Conservation (phyloP, 2,888 invertebrate genomes). For the Pharmacophagus antenor region DNA sequence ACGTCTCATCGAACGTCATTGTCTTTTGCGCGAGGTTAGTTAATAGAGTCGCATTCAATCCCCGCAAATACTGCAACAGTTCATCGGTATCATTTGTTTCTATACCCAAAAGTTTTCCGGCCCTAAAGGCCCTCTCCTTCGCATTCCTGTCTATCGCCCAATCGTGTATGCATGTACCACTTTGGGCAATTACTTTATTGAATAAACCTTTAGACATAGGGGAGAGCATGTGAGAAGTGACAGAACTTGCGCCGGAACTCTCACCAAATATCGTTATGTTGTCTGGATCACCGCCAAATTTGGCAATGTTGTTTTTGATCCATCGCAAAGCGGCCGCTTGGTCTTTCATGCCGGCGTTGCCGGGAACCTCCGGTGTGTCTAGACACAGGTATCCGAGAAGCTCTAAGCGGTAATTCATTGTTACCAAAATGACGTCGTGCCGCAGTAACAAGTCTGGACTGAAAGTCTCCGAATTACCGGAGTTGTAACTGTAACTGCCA, state of each 20-base stretch:
- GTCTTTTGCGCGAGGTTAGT: conserved; percentile 44
- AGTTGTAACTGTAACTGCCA: conserved; percentile 60
- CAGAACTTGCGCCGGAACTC: conserved; percentile 62
- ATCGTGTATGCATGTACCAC: conserved; percentile 54
- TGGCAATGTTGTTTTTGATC: conserved; percentile 54
- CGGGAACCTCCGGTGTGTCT: conserved; percentile 56
- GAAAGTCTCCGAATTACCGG: conserved; percentile 52
- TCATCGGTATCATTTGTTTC: conserved; percentile 49
- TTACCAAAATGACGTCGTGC: conserved; percentile 63
- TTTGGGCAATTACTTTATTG: conserved; percentile 62
- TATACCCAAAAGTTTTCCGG: conserved; percentile 52
- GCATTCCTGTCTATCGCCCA: conserved; percentile 48
- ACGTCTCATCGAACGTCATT: conserved; percentile 49
- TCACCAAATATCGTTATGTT: conserved; percentile 67
- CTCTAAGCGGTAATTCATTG: conserved; percentile 64
- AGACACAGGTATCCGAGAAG: conserved; percentile 48
- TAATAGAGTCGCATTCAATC: conserved; percentile 47
- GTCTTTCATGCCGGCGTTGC: conserved; percentile 65
- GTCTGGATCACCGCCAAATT: conserved; percentile 58
- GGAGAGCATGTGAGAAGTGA: conserved; percentile 62
- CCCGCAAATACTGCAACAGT: conserved; percentile 47
- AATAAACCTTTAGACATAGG: conserved; percentile 64
- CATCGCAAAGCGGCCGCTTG: conserved; percentile 57
- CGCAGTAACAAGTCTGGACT: conserved; percentile 62
- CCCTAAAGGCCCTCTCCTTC: conserved; percentile 51